A percentile compares a stretch with the other conserved stretches of the same genome.
Evolutionary conservation across 2,888 invertebrate genomes (phyloP).

Genomic region (Shargacucullia verbasci): DNA sequence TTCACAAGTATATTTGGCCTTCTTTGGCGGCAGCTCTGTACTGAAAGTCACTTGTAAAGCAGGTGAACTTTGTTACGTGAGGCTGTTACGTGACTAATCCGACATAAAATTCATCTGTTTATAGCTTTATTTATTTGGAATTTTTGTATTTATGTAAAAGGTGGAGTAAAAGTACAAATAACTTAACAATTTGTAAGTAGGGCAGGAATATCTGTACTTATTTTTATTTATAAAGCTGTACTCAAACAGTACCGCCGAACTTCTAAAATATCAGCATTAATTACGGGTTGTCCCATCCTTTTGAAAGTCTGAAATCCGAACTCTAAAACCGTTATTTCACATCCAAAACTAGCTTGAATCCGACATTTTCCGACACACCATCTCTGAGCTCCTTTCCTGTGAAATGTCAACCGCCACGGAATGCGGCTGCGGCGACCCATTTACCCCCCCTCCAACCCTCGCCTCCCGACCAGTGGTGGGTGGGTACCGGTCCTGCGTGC

Average conservation of each 20-base stretch:
- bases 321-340: conserved; percentile 37
- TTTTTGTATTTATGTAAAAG: too few relatives aligned
- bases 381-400: conserved; percentile 63
- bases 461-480: conserved; percentile 64
- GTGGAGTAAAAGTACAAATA: too few relatives aligned
- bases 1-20: conserved; percentile 68
- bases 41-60: conserved; percentile 60
- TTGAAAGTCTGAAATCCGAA: neutral
- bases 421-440: conserved; percentile 83
- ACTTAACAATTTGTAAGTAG: too few relatives aligned
- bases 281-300: conserved; percentile 5
- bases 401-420: conserved; percentile 78
- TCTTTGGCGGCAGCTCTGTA: conserved; percentile 62
- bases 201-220: too few relatives aligned
- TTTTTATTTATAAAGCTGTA: conserved; percentile 24
- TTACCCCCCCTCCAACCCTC: conserved; percentile 68
- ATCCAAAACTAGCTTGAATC: conserved; percentile 23
- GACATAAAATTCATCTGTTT: conserved; percentile 29
- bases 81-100: conserved; percentile 42
- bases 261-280: neutral
- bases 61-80: conserved; percentile 64
- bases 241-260: neutral
- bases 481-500: conserved; percentile 81
- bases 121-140: conserved; percentile 24
- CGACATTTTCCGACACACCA: conserved; percentile 38